Base-by-base conservation (phyloP, 1,140 invertebrate species). In the Metopolophium dirhodum region DNA sequence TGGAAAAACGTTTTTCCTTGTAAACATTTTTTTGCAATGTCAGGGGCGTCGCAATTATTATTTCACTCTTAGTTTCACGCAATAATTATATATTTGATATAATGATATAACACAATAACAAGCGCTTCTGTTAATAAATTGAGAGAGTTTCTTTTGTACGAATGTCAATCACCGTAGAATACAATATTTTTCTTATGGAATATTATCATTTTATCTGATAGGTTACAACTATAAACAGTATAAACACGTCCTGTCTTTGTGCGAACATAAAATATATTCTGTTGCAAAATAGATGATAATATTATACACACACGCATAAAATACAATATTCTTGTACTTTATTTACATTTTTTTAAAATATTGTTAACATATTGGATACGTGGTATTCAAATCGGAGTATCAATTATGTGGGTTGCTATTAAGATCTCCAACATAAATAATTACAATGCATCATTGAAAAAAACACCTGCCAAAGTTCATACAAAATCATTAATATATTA, bases 41-140 rank as follows among this genome's bases (percentile, higher is more conserved):
- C 87, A 89, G 49, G 87, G 49, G 49, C 87, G 49, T 89, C 6
- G 49, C n/a, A 54, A 89, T 89, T 89, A 89, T 89, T 89, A 26
- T 89, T 51, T 89, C 8, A 54, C 87, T 89, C 49, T 89, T 54
- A 54, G 87, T 89, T 89, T 89, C 49, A 54, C 87, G 35, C 20
- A 3, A 23, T 89, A 89, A 89, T 89, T 37, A 22, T 9, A 54
- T 77, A 77, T 77, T 77, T 18, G 30, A 18, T 77, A 77, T n/a
- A 77, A n/a, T 30, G n/a, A 37, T 89, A 89, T 37, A 37, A 47
- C 37, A 85, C 18, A 7, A 37, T 37, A 54, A 54, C 49, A 89
- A 54, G 26, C 41, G 87, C 7, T 30, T 87, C 18, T 30, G 14
- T 87, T 87, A 47, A 87, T 41, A 41, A 41, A 41, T 23, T 47